Evolutionary conservation across 2,888 invertebrate genomes (phyloP), one percentile per base, ranked within the genome.

Genomic region (Diarsia mendica): DNA sequence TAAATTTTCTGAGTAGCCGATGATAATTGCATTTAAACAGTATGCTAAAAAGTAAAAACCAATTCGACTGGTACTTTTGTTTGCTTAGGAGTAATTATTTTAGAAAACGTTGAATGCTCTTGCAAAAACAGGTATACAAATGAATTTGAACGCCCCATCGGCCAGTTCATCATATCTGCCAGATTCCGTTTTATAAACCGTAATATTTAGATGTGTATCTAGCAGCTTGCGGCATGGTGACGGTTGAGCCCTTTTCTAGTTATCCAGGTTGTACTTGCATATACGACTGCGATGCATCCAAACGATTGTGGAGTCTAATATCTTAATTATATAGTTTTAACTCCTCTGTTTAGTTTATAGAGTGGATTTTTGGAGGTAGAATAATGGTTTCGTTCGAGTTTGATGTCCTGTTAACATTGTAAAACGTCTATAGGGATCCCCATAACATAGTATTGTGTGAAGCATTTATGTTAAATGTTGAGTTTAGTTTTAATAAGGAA

Each of bases 171-270:
- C 80, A 77, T 70, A 75, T 72, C 80, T 64, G 77, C 78, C 82
- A 69, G 72, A 73, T 70, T 76, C 70, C 79, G 80, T 80, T 67
- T 81, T 81, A 78, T 84, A 80, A 85, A 76, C 84, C 87, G 78
- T 88, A 85, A 87, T 87, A 88, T 86, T 90, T 91, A 87, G 90
- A 90, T 89, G 86, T 89, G 89, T 88, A 85, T 82, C 83, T 94
- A 94, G 93, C 83, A 88, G 95, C 95, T 96, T 95, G 94, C 91
- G 93, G 96, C 95, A 96, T 96, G 96, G 94, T 95, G 94, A 90
- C 93, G 94, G 94, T 91, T 89, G 85, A 82, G 80, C 85, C 90
- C 87, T 88, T 79, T 83, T 83, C n/a, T 86, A 86, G 78, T 86
- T 81, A 67, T 79, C 61, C 84, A 79, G 84, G 78, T 79, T 83